Evolutionary conservation across 2,888 invertebrate genomes (phyloP).

Genomic region (Ariolimax columbianus): DNA sequence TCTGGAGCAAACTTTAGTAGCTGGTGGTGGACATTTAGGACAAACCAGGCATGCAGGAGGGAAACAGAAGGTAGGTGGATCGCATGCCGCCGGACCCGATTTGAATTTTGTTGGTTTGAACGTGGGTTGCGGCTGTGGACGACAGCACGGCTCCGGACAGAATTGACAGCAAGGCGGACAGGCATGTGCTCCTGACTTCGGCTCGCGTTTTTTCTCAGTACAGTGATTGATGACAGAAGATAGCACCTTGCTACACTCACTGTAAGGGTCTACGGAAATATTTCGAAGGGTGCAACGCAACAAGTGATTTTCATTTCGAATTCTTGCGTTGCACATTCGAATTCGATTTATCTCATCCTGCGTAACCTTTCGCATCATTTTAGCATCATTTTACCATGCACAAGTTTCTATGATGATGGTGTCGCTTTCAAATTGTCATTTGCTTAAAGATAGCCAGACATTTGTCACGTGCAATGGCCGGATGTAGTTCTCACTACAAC

Average conservation of each 20-base stretch:
- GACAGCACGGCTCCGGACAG: background rate
- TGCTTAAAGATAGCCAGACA: background rate
- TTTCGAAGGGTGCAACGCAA: slow-evolving; percentile 17
- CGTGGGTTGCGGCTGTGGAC: background rate
- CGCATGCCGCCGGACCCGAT: background rate
- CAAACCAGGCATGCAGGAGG: background rate
- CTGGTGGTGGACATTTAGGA: background rate
- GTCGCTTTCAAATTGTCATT: background rate
- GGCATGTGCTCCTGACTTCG: background rate
- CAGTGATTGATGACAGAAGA: slow-evolving; percentile 15
- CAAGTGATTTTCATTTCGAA: slow-evolving; percentile 34
- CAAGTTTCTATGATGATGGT: background rate
- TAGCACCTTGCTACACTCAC: slow-evolving; percentile 29
- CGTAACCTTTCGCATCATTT: slow-evolving; percentile 29
- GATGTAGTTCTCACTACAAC: background rate
- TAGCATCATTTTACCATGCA: background rate
- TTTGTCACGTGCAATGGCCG: background rate
- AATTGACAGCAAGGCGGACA: background rate
- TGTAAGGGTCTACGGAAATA: slow-evolving; percentile 25
- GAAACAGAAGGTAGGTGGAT: background rate
- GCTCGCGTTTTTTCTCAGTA: slow-evolving; percentile 10
- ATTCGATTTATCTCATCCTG: slow-evolving; percentile 23
- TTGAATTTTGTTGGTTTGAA: background rate
- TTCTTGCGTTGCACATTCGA: slow-evolving; percentile 1
- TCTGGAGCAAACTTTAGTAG: background rate